Evolutionary conservation across 2,888 invertebrate genomes (phyloP), one percentile per base, ranked within the genome.

Genomic region (Celastrina argiolus): DNA sequence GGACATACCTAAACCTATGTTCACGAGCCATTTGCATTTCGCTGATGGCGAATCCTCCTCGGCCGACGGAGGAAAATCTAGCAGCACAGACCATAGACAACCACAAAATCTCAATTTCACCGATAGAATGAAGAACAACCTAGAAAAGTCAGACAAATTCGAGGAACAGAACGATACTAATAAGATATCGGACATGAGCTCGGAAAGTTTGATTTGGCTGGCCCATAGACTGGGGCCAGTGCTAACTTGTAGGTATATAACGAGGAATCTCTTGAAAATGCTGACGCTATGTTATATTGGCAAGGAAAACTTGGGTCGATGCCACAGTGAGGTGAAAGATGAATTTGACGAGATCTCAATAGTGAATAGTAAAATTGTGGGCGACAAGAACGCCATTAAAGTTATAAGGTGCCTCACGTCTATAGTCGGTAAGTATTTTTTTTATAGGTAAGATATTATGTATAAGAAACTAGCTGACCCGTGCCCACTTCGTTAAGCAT

Each of bases 141-240:
- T 42, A n/a, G 59, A 59, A 34, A 59, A 66, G 8, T 16, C 56
- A 4, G 14, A 66, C 5, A 28, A 59, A 8, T 18, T 42, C 6
- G 65, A 59, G n/a, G 81, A 80, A 64, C 83, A 87, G 4, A 71
- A 76, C 0, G 76, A 71, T 67, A 72, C 74, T 16, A 84, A 91
- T 74, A 95, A 94, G 79, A 95, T 96, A 71, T 96, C 97, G 0
- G 97, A 97, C 79, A 96, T 97, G 94, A 96, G 96, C 77, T 94
- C 95, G 0, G 97, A 97, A 77, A 97, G 97, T 76, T 87, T 97
- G 0, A 94, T 97, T 69, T 99, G 99, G 98, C 80, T 99, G 68
- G 95, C 98, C 0, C 97, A 98, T 86, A 94, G 98, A 70, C 88
- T 99, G 18, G 99, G 99, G 0, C 99, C 99, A 0, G 97, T 99